Evolutionary conservation across 2,888 invertebrate genomes (phyloP).

Genomic region (Hermaeophaga mercurialis): DNA sequence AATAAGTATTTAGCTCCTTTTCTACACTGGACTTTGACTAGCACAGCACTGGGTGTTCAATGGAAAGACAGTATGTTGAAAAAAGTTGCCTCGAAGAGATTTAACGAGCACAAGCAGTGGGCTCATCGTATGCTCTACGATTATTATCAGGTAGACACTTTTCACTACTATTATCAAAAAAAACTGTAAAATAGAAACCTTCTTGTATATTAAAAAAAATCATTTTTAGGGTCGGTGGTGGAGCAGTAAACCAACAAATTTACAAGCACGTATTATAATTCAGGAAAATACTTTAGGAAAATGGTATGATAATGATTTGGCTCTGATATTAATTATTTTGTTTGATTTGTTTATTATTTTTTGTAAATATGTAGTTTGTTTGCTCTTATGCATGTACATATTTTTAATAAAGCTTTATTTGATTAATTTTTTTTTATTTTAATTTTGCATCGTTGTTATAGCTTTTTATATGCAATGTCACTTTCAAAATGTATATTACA

Average conservation of each 20-base stretch:
- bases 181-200: too few species aligned
- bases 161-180: too few species aligned
- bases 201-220: too few species aligned
- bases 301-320: constrained; percentile 51
- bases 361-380: constrained; percentile 35
- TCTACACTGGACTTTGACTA: constrained; percentile 65
- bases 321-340: constrained; percentile 29
- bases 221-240: constrained; percentile 64
- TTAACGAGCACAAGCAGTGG: constrained; percentile 61
- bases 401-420: constrained; percentile 42
- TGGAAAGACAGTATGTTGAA: constrained; percentile 69
- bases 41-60: constrained; percentile 65
- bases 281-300: constrained; percentile 60
- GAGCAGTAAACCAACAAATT: constrained; percentile 62
- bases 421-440: constrained; percentile 38
- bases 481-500: neutral
- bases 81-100: constrained; percentile 67
- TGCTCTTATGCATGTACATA: constrained; percentile 43
- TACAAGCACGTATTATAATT: constrained; percentile 64
- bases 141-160: constrained; percentile 64
- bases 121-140: constrained; percentile 62
- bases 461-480: constrained; percentile 1
- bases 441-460: constrained; percentile 24
- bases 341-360: constrained; percentile 18
- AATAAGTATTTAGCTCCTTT: constrained; percentile 70